Conservation (phyloP, 2,888 invertebrate genomes). For the Syrphus vitripennis region DNA sequence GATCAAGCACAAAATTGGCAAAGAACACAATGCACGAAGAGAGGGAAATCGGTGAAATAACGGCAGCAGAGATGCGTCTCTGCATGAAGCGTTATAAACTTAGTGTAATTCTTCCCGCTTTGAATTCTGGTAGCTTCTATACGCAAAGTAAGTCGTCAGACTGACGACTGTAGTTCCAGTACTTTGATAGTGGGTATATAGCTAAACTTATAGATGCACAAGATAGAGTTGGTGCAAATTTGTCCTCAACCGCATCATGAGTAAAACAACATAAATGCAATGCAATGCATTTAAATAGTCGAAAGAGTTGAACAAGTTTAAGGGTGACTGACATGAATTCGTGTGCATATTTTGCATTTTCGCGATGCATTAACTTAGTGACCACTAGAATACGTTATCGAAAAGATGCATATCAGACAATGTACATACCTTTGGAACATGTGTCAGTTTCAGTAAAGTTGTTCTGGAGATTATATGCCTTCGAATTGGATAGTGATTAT, state of each 20-base stretch:
- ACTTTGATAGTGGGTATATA: slow-evolving; percentile 28
- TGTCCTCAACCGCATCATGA: background rate
- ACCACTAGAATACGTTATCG: slow-evolving; percentile 57
- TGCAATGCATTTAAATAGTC: slow-evolving; percentile 40
- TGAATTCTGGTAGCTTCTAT: slow-evolving; percentile 20
- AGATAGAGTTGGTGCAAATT: slow-evolving; percentile 2
- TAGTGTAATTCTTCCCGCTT: slow-evolving; percentile 31
- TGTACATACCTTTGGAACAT: slow-evolving; percentile 22
- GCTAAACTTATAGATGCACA: slow-evolving; percentile 46
- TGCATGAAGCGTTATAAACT: slow-evolving; percentile 57
- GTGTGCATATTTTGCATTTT: slow-evolving; percentile 36
- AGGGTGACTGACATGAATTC: slow-evolving; percentile 53
- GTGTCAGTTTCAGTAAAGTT: slow-evolving; percentile 45
- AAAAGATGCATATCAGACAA: slow-evolving; percentile 52
- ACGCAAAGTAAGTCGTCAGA: slow-evolving; percentile 57
- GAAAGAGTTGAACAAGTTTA: slow-evolving; percentile 57
- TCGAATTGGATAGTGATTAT: background rate
- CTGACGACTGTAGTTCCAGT: slow-evolving; percentile 49
- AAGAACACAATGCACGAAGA: slow-evolving; percentile 32
- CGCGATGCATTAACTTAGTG: slow-evolving; percentile 34
- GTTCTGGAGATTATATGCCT: background rate
- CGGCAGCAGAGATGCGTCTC: slow-evolving; percentile 66
- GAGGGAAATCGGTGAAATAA: slow-evolving; percentile 69
- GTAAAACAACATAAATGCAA: slow-evolving; percentile 18
- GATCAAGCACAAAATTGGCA: slow-evolving; percentile 60